Evolutionary conservation across 2,888 invertebrate genomes (phyloP), one percentile per base, ranked within the genome.

Genomic region (Hylaea fasciaria): DNA sequence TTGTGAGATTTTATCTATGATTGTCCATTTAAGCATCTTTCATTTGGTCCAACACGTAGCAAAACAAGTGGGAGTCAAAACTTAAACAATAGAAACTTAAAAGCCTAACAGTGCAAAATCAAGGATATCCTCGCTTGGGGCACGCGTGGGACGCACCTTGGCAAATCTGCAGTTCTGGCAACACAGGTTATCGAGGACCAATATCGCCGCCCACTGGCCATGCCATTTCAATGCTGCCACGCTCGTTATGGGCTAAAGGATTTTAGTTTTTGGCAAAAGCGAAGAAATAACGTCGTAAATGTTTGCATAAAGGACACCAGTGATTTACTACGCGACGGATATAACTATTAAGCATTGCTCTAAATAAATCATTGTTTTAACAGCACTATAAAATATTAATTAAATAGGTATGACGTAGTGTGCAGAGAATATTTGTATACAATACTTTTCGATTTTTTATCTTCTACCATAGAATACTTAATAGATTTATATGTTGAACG

Each of bases 101-200:
- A 50, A 43, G 49, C 56, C n/a, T 66, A 68, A 68, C 66, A 65
- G 66, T 68, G 63, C 56, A 50, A 57, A 55, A 48, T 45, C 59
- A 68, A 68, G 70, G 68, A 65, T 66, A 59, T 57, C 48, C 55
- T 48, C 35, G 52, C 45, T 37, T 37, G 43, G 39, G 41, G 60
- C 56, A 47, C 63, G 66, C 66, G 62, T 62, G 60, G 54, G 64
- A 47, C 44, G 57, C 57, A 63, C 69, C 67, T 61, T 61, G 62
- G 66, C 71, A 66, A 72, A 75, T 71, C 67, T 73, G 70, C 67
- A 65, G 57, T 69, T 69, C 63, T 56, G 57, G 57, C 60, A 68
- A 14, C 45, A 68, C 69, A 59, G 67, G 62, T 65, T 61, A 66
- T 73, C 65, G 47, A 53, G 61, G 63, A 60, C 68, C 48, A 64